These are phyloP conservation scores for Tipula unca DNA, from an alignment of 2,888 invertebrate genomes.

Conservation along the genomic window DNA sequence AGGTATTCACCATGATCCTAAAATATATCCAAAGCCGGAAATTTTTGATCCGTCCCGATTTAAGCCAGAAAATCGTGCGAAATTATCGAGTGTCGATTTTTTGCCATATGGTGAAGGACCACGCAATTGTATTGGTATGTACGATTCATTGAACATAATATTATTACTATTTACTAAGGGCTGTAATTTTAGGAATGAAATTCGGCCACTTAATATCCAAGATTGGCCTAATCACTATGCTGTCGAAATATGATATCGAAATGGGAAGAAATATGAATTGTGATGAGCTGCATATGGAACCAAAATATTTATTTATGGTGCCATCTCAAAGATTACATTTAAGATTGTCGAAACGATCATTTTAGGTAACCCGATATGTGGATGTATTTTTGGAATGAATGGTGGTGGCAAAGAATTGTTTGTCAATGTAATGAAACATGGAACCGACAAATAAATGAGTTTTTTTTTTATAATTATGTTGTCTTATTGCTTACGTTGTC, in stretches of 20 bases:
- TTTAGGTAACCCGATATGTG: background rate
- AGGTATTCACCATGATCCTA: conserved; percentile 21
- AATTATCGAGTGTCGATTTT: background rate
- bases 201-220: conserved; percentile 8
- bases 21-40: conserved; percentile 20
- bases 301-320: background rate
- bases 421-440: background rate
- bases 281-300: background rate
- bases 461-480: background rate
- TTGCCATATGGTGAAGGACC: conserved; percentile 23
- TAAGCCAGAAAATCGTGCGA: background rate
- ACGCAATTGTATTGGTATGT: conserved; percentile 21
- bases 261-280: background rate
- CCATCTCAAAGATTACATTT: background rate
- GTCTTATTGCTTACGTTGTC: background rate
- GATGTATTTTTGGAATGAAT: background rate
- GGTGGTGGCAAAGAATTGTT: background rate
- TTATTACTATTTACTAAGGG: background rate
- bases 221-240: background rate
- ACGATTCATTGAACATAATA: background rate
- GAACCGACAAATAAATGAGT: background rate
- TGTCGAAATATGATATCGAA: background rate
- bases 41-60: conserved; percentile 21
- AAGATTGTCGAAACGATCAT: background rate
- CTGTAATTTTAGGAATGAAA: background rate